phyloP scores from a whole-genome alignment of 1,140 invertebrate genomes.

The Drepana arcuata region DNA sequence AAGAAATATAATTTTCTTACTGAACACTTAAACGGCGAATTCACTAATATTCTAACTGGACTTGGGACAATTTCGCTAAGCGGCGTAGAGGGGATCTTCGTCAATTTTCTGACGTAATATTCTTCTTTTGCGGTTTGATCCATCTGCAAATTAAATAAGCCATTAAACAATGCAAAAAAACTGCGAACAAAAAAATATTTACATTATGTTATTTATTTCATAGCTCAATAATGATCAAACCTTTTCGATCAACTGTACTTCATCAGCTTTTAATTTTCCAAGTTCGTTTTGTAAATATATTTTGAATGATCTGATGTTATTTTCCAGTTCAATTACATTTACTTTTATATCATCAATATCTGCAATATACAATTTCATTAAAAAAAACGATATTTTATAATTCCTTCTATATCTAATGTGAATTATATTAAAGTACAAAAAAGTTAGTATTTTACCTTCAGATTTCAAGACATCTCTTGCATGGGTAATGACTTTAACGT shows the following conservation, averaged over 20 bases:
- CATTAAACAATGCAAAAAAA: no score
- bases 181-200: no score
- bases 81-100: slow-evolving; percentile 19
- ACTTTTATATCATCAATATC: slow-evolving; percentile 60
- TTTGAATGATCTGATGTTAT: slow-evolving; percentile 48
- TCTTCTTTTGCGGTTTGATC: slow-evolving; percentile 14
- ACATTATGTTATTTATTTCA: no score
- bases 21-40: slow-evolving; percentile 40
- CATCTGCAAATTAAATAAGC: slow-evolving; percentile 20
- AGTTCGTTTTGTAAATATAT: slow-evolving; percentile 33
- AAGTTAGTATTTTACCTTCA: no score
- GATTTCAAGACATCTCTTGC: no score
- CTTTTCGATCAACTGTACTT: slow-evolving; percentile 35
- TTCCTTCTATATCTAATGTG: no score
- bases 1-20: no score
- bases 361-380: no score
- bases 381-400: no score
- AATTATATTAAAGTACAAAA: no score
- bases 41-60: slow-evolving; percentile 40
- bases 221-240: no score
- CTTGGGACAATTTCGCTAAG: slow-evolving; percentile 41
- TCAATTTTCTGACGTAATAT: slow-evolving; percentile 10
- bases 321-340: slow-evolving; percentile 49
- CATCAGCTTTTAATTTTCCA: slow-evolving; percentile 21
- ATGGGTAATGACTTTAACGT: slow-evolving; percentile 33